These are phyloP conservation scores for Actinernus sp. DNA, from an alignment of 92 coral and sea anemone genomes.

Conservation along the genomic window DNA sequence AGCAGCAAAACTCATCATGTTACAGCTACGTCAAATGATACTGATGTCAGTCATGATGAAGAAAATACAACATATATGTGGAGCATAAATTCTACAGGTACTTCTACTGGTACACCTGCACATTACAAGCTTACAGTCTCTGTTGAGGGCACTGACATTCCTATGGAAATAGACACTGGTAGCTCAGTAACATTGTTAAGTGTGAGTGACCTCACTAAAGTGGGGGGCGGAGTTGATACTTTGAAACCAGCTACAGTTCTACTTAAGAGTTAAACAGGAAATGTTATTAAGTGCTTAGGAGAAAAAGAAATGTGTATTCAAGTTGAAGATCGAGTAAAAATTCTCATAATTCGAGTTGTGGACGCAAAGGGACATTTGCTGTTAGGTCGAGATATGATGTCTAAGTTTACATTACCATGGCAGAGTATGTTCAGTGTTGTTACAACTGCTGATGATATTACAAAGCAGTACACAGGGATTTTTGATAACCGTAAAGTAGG, in stretches of 20 bases:
- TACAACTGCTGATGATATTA: slow-evolving; percentile 40
- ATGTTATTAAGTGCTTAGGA: slow-evolving; percentile 35
- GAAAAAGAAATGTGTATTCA: slow-evolving; percentile 39
- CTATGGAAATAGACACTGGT: slow-evolving; percentile 53
- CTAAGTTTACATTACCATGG: slow-evolving; percentile 46
- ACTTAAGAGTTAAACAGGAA: slow-evolving; percentile 29
- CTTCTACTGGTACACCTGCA: slow-evolving; percentile 1
- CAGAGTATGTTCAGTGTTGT: slow-evolving; percentile 30
- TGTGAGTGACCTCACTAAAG: slow-evolving; percentile 8
- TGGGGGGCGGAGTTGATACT: slow-evolving; percentile 19
- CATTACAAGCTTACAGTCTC: slow-evolving; percentile 17
- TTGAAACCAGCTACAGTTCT: slow-evolving; percentile 33
- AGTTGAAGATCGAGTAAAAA: slow-evolving; percentile 34
- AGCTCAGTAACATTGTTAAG: slow-evolving; percentile 40
- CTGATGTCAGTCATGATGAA: neutral
- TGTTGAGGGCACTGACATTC: slow-evolving; percentile 18
- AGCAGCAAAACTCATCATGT: slow-evolving; percentile 15
- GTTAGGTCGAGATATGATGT: slow-evolving; percentile 50
- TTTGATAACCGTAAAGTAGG: slow-evolving; percentile 44
- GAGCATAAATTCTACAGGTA: slow-evolving; percentile 8
- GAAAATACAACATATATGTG: slow-evolving; percentile 23
- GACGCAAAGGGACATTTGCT: slow-evolving; percentile 52
- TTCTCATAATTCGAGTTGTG: slow-evolving; percentile 24
- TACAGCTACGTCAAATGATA: slow-evolving; percentile 20
- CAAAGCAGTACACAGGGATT: slow-evolving; percentile 29